Conservation (phyloP, 1,140 invertebrate species). For the Steinernema khuongi region DNA sequence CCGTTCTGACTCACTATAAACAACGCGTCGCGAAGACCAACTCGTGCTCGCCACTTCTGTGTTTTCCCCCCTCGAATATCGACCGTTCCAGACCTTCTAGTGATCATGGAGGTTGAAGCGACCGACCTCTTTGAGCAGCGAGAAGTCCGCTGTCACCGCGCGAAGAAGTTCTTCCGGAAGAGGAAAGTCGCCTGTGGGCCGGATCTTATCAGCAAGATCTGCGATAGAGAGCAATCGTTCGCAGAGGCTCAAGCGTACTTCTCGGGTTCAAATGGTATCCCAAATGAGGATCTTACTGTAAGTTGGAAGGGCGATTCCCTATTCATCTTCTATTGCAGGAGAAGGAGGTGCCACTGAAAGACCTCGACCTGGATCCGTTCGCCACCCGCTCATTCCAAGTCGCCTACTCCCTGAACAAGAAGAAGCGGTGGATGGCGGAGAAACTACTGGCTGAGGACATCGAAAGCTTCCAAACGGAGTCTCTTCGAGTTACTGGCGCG, state of each 20-base stretch:
- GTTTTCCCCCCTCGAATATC: background rate
- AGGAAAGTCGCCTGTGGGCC: background rate
- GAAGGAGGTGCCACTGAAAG: background rate
- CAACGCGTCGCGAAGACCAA: no score
- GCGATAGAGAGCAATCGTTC: background rate
- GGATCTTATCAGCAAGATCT: background rate
- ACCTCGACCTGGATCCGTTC: background rate
- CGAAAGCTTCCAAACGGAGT: background rate
- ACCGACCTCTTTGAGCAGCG: background rate
- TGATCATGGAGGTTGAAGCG: slow-evolving; percentile 4
- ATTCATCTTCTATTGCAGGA: background rate
- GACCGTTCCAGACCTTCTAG: background rate
- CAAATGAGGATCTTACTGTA: background rate
- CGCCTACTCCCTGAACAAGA: background rate
- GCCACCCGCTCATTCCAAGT: background rate
- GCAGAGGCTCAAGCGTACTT: background rate
- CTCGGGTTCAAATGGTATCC: background rate
- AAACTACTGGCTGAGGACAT: background rate
- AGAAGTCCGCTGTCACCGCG: background rate
- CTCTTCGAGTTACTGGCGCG: background rate
- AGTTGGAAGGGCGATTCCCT: background rate
- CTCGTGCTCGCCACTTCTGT: background rate
- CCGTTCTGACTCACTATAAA: no score
- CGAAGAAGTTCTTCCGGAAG: background rate
- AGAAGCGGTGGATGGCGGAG: background rate